Conservation (phyloP, 1,140 invertebrate species). For the Mamestra configurata region DNA sequence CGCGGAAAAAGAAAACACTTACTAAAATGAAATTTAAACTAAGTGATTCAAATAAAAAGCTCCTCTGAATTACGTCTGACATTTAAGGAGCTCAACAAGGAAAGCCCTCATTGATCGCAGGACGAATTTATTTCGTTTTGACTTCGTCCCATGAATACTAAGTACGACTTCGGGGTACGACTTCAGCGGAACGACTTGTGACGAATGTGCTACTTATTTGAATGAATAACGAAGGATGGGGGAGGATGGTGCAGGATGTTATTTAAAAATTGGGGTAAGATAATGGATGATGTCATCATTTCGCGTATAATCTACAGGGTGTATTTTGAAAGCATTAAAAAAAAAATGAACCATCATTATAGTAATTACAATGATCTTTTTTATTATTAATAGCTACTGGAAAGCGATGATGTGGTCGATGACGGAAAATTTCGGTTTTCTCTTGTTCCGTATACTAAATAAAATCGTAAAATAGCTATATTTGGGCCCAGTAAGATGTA, state of each 20-base stretch:
- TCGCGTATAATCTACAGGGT: background rate
- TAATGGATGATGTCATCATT: conserved; percentile 1
- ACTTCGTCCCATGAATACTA: conserved; percentile 19
- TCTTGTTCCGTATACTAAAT: too few species aligned
- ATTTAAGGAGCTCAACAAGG: background rate
- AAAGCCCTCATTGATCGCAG: conserved; percentile 5
- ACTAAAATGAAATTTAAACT: conserved; percentile 6
- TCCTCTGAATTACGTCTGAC: background rate
- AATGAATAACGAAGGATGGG: background rate
- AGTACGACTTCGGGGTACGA: background rate
- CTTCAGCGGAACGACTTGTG: background rate
- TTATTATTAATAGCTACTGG: too few species aligned
- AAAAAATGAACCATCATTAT: too few species aligned
- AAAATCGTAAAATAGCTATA: too few species aligned
- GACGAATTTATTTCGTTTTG: conserved; percentile 30
- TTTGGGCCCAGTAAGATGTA: too few species aligned
- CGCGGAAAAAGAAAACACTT: background rate
- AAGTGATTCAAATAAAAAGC: conserved; percentile 30
- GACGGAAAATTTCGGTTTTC: too few species aligned
- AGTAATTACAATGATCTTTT: too few species aligned
- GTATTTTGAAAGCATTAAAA: background rate
- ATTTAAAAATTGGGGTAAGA: background rate
- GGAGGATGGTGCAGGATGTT: conserved; percentile 1
- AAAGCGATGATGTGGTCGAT: too few species aligned
- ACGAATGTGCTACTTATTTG: conserved; percentile 8